phyloP scores from a whole-genome alignment of 2,797 vertebrate genomes.

The Botia almorhae region DNA sequence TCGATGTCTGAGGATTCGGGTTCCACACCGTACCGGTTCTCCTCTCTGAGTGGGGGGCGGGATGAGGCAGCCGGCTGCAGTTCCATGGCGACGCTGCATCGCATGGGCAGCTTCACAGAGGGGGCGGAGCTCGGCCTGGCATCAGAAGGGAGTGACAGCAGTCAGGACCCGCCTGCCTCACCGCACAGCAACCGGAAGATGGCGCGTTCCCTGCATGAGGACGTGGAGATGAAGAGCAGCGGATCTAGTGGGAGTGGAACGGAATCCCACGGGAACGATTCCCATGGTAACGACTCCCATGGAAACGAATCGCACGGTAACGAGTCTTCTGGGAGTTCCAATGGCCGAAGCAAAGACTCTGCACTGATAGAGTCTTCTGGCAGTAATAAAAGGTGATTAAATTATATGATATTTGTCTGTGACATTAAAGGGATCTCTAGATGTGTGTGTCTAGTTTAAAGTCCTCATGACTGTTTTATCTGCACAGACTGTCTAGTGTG shows the following conservation, averaged over 20 bases:
- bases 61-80: slow-evolving; percentile 61
- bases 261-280: slow-evolving; percentile 80
- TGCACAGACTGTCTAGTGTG: background rate
- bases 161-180: slow-evolving; percentile 68
- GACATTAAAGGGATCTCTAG: too few species aligned
- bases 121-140: slow-evolving; percentile 73
- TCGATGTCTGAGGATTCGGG: slow-evolving; percentile 76
- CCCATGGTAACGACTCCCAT: slow-evolving; percentile 77
- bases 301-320: slow-evolving; percentile 80
- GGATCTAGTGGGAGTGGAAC: slow-evolving; percentile 84
- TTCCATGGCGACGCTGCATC: slow-evolving; percentile 73
- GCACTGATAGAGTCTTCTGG: slow-evolving; percentile 81
- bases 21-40: slow-evolving; percentile 73
- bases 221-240: slow-evolving; percentile 89
- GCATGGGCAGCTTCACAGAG: slow-evolving; percentile 79
- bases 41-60: slow-evolving; percentile 70
- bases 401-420: slow-evolving; percentile 3
- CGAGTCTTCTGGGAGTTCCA: slow-evolving; percentile 79
- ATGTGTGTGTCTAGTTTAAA: too few species aligned
- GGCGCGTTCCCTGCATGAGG: slow-evolving; percentile 75
- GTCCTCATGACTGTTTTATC: background rate
- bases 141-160: slow-evolving; percentile 83
- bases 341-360: slow-evolving; percentile 83
- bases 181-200: slow-evolving; percentile 68
- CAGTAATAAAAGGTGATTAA: slow-evolving; percentile 83